Conservation (phyloP, 92 coral and sea anemone genomes). For the Palythoa grandiflora region DNA sequence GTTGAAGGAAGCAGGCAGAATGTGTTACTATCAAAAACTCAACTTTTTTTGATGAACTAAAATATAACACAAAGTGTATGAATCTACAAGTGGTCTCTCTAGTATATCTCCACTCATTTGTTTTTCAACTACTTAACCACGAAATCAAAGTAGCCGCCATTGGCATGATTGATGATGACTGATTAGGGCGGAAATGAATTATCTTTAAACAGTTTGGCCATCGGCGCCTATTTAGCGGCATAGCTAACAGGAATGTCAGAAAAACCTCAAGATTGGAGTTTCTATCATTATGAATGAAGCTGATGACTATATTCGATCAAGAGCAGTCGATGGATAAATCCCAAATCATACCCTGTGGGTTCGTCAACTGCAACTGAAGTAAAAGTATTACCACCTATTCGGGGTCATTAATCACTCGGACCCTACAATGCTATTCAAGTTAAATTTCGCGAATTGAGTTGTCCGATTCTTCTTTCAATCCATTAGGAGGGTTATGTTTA, state of each 20-base stretch:
- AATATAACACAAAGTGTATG: not conserved
- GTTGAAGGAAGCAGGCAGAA: not conserved
- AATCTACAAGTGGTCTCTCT: not conserved
- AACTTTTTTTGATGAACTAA: not conserved
- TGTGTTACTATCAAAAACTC: not conserved
- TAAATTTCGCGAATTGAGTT: no score
- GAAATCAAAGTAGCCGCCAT: conserved; percentile 31
- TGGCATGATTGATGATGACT: conserved; percentile 41
- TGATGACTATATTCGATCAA: not conserved
- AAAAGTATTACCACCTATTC: no score
- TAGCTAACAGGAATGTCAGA: conserved; percentile 8
- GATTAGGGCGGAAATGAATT: conserved; percentile 41
- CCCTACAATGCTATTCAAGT: no score
- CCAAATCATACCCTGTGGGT: not conserved
- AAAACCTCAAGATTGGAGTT: not conserved
- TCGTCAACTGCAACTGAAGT: no score
- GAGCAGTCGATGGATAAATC: not conserved
- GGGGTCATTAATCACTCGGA: no score
- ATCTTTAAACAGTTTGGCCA: conserved; percentile 21
- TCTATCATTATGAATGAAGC: not conserved
- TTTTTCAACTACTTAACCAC: not conserved
- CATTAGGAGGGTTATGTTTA: no score
- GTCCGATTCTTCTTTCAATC: no score
- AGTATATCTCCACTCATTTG: not conserved
- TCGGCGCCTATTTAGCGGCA: conserved; percentile 53